A percentile compares a stretch with the other conserved stretches of the same genome.
These are phyloP conservation scores for Xylocampa areola DNA, from an alignment of 2,888 invertebrate species.

Conservation along the genomic window DNA sequence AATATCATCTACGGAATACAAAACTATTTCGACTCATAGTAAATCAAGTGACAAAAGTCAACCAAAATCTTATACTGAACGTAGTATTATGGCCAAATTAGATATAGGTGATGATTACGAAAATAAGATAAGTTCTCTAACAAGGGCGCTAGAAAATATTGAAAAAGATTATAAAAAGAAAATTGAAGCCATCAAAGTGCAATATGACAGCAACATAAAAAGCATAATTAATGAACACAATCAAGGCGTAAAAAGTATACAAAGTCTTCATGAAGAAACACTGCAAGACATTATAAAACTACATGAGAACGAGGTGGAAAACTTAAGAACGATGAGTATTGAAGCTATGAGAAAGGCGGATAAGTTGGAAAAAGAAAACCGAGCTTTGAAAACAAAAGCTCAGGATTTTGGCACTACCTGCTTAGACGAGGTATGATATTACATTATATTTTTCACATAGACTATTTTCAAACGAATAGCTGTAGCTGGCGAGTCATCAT, in stretches of 20 bases:
- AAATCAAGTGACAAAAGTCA: slow-evolving; percentile 53
- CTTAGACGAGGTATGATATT: slow-evolving; percentile 70
- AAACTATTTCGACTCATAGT: slow-evolving; percentile 53
- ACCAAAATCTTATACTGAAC: slow-evolving; percentile 58
- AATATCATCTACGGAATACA: slow-evolving; percentile 54
- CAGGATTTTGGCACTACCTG: slow-evolving; percentile 50
- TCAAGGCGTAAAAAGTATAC: slow-evolving; percentile 88
- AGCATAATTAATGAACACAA: slow-evolving; percentile 87
- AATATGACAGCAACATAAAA: slow-evolving; percentile 88
- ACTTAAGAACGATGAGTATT: slow-evolving; percentile 82
- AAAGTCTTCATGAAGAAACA: slow-evolving; percentile 87
- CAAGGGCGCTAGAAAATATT: slow-evolving; percentile 73
- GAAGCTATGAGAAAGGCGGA: slow-evolving; percentile 84
- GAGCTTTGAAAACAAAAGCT: slow-evolving; percentile 69
- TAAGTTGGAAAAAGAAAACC: slow-evolving; percentile 80
- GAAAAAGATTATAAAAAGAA: slow-evolving; percentile 81
- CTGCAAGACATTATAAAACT: slow-evolving; percentile 82
- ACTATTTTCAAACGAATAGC: too few species aligned
- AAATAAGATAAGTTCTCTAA: slow-evolving; percentile 71
- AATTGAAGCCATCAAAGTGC: slow-evolving; percentile 84
- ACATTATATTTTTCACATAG: too few species aligned
- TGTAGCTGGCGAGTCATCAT: too few species aligned
- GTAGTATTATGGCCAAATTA: slow-evolving; percentile 69
- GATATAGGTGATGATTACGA: slow-evolving; percentile 73
- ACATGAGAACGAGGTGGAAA: slow-evolving; percentile 88